Evolutionary conservation across 2,113 vertebrate genomes (phyloP), one percentile per base, ranked within the genome.

Genomic region (Misgurnus anguillicaudatus): DNA sequence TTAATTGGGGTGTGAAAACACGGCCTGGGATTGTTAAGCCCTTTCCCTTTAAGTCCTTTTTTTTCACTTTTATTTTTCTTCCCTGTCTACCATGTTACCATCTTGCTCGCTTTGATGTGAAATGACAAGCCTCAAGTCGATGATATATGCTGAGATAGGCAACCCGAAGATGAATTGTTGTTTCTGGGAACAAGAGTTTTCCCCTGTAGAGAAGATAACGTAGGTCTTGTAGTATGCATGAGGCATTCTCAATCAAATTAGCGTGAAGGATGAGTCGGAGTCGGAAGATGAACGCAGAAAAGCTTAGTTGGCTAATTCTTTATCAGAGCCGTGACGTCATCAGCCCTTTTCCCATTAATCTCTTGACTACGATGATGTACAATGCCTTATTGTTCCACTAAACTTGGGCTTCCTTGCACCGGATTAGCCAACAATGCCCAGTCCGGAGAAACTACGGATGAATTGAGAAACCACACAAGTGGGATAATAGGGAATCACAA

Each of bases 281-380:
- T 84, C 24, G 57, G 58, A 21, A n/a, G 41, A 57, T 51, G 21
- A 38, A 19, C 17, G 38, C 14, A 42, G 11, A 64, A 80, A 82
- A 85, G 82, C 87, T 90, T 89, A 77, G 88, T 90, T 90, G 89
- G 84, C 89, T 87, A 89, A 88, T 88, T 89, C 80, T 90, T 91
- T 90, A 90, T 92, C 88, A 75, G 53, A 47, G 47, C 63, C 63
- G 24, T 11, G 13, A 87, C 81, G 82, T 87, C 87, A 85, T 85
- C 87, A 80, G 86, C 87, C 78, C 87, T 84, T 88, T 67, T 75
- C 66, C 83, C 85, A 90, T 92, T 92, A 83, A 90, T 90, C 89
- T 88, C 80, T 69, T 74, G 48, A 72, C 68, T 72, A 82, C 82
- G 88, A 87, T 89, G 85, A 88, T 83, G 82, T 76, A 82, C 67